Conservation (phyloP, 2,888 invertebrate species). For the Volucella bombylans region DNA sequence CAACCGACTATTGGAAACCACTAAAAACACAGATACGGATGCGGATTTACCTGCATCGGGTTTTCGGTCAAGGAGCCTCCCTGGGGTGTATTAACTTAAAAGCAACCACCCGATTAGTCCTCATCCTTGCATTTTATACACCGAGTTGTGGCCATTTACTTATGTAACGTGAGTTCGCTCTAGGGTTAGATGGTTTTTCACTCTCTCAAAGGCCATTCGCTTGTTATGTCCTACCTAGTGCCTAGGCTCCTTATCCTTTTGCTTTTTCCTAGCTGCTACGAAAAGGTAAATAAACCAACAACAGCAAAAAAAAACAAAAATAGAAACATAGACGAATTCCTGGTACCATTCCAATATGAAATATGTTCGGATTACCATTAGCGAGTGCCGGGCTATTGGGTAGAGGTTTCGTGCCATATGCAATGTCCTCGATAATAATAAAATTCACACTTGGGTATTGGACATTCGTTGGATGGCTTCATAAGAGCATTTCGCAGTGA, state of each 20-base stretch:
- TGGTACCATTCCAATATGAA: slow-evolving; percentile 67
- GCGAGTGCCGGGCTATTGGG: slow-evolving; percentile 6
- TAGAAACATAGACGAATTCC: slow-evolving; percentile 12
- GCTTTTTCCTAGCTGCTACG: slow-evolving; percentile 23
- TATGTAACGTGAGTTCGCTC: slow-evolving; percentile 55
- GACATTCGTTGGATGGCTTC: slow-evolving; percentile 37
- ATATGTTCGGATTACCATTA: slow-evolving; percentile 66
- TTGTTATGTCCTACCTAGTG: background rate
- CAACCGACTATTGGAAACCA: slow-evolving; percentile 71
- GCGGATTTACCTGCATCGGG: slow-evolving; percentile 73
- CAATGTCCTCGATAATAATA: slow-evolving; percentile 66
- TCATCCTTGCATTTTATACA: slow-evolving; percentile 23
- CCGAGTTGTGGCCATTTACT: slow-evolving; percentile 69
- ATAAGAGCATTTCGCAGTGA: slow-evolving; percentile 40
- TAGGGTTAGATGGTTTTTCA: slow-evolving; percentile 28
- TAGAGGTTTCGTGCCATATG: slow-evolving; percentile 41
- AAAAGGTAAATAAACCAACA: slow-evolving; percentile 27
- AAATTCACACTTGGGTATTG: slow-evolving; percentile 73
- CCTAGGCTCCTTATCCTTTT: background rate
- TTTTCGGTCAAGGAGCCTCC: slow-evolving; percentile 72
- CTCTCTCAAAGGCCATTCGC: slow-evolving; percentile 41
- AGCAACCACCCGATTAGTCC: slow-evolving; percentile 50
- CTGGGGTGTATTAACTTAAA: slow-evolving; percentile 73
- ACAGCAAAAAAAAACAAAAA: background rate
- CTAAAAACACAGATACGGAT: slow-evolving; percentile 74